A percentile compares a stretch with the other conserved stretches of the same genome.
Conservation (phyloP, 2,113 vertebrate species). For the Gopherus flavomarginatus region DNA sequence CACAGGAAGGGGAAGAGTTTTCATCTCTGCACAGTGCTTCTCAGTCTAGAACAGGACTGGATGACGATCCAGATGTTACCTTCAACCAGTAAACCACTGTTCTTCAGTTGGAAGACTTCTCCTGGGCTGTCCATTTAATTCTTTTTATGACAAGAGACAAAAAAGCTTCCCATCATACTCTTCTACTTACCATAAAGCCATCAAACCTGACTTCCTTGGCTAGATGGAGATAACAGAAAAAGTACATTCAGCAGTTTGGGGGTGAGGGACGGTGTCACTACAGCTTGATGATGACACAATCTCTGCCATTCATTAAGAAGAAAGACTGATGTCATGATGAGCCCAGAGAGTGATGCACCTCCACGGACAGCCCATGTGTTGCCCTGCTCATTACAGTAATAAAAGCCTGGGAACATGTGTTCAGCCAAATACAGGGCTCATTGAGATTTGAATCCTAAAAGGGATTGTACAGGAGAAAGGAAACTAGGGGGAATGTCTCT, state of each 20-base stretch:
- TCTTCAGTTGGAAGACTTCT: not conserved
- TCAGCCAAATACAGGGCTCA: not conserved
- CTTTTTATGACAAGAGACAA: not conserved
- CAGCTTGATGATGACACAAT: not conserved
- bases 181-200: not conserved
- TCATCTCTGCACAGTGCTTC: not conserved
- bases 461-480: not conserved
- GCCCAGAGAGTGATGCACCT: not conserved
- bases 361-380: not conserved
- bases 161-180: not conserved
- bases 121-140: not conserved
- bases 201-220: not conserved
- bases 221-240: too few species aligned
- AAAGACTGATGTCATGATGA: not conserved
- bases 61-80: not conserved
- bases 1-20: not conserved
- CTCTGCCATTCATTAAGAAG: not conserved
- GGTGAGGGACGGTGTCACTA: not conserved
- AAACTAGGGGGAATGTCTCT: not conserved
- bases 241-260: fast-evolving
- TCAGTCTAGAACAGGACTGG: not conserved
- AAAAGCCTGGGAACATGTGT: not conserved
- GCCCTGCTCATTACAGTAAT: not conserved
- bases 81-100: not conserved
- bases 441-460: not conserved